Evolutionary conservation across 2,797 vertebrate species (phyloP).

Genomic region (Discoglossus pictus): DNA sequence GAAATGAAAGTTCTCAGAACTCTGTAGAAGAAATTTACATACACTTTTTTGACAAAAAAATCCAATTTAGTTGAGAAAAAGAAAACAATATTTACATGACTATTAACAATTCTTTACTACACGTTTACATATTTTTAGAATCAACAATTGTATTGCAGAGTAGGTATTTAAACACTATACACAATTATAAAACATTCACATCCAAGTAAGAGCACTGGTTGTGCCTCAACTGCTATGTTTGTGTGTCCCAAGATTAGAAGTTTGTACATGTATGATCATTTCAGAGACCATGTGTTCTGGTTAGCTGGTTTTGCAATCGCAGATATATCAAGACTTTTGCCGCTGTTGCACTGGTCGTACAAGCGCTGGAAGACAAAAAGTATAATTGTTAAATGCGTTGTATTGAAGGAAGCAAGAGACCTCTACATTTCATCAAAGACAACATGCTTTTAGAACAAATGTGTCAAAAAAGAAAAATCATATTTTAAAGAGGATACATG

Average conservation of each 20-base stretch:
- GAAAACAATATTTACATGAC: slow-evolving; percentile 7
- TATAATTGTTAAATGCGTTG: neutral
- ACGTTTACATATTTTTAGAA: neutral
- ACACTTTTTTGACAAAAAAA: neutral
- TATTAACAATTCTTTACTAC: neutral
- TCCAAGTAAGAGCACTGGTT: neutral
- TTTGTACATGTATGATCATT: slow-evolving; percentile 57
- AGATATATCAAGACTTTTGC: slow-evolving; percentile 81
- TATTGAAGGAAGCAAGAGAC: too few species aligned
- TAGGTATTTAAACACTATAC: slow-evolving; percentile 1
- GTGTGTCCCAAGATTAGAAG: neutral
- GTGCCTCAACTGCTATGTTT: too few species aligned
- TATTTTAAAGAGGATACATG: too few species aligned
- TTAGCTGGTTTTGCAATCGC: slow-evolving; percentile 78
- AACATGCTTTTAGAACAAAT: too few species aligned
- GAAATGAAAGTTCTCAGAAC: too few species aligned
- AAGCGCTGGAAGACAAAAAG: slow-evolving; percentile 79
- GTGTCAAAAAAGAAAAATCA: too few species aligned
- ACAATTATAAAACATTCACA: slow-evolving; percentile 6
- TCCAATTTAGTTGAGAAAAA: neutral
- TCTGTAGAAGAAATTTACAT: neutral
- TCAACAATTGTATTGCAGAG: neutral
- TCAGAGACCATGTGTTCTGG: slow-evolving; percentile 61
- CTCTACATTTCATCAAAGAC: too few species aligned
- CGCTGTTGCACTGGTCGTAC: slow-evolving; percentile 88